These are phyloP conservation scores for Misgurnus anguillicaudatus DNA, from an alignment of 2,113 vertebrate genomes.

Conservation along the genomic window DNA sequence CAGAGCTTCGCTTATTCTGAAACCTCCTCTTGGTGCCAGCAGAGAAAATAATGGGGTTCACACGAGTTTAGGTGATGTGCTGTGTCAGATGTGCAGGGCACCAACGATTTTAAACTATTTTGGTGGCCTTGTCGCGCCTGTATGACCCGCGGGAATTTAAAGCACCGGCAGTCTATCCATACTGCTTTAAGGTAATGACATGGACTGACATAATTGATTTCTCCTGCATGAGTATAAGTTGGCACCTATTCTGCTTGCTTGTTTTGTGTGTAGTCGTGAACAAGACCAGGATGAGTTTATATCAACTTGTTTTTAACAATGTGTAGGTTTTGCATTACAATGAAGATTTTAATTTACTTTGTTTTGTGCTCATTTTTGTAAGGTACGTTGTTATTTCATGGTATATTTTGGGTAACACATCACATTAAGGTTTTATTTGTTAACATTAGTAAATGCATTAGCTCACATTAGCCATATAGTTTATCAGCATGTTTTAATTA, in stretches of 20 bases:
- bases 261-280: constrained; percentile 28
- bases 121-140: constrained; percentile 53
- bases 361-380: constrained; percentile 40
- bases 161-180: constrained; percentile 65
- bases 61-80: constrained; percentile 58
- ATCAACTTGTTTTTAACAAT: background rate
- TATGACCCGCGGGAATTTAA: constrained; percentile 63
- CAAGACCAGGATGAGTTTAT: background rate
- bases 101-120: constrained; percentile 61
- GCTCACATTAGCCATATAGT: no score
- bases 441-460: no score
- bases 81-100: constrained; percentile 49
- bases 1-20: constrained; percentile 32
- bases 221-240: constrained; percentile 48
- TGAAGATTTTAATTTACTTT: constrained; percentile 6
- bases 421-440: no score
- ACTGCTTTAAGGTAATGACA: constrained; percentile 69
- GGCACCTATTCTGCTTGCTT: constrained; percentile 46
- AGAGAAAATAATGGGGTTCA: constrained; percentile 49
- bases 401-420: background rate
- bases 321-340: background rate
- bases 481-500: no score
- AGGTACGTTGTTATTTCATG: constrained; percentile 48
- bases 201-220: constrained; percentile 59
- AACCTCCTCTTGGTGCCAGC: constrained; percentile 51